Conservation (phyloP, 35 echinoderm and acorn worm species). For the Strongylocentrotus purpuratus region DNA sequence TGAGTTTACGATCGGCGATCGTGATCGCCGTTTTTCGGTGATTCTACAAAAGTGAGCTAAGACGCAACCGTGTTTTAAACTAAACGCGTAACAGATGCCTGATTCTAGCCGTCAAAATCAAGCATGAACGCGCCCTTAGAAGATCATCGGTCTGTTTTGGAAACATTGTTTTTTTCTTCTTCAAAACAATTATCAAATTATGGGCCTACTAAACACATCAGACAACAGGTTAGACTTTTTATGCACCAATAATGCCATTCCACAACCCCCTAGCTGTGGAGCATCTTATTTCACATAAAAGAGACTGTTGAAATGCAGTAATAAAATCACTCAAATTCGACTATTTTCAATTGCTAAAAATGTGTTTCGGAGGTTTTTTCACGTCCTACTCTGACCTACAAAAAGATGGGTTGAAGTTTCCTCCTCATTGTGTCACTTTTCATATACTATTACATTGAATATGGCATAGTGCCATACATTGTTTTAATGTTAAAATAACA, state of each 20-base stretch:
- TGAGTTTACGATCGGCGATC: no score
- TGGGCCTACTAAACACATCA: neutral
- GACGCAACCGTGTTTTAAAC: no score
- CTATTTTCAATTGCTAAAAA: neutral
- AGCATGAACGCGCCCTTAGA: no score
- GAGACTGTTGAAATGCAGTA: neutral
- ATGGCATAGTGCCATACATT: no score
- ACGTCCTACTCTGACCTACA: neutral
- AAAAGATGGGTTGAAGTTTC: neutral
- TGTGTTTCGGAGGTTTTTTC: neutral
- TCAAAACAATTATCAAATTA: neutral
- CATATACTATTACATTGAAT: no score
- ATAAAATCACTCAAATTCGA: neutral
- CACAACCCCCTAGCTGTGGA: neutral
- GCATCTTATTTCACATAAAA: neutral
- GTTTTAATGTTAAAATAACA: no score
- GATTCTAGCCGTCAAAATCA: no score
- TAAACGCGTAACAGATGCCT: no score
- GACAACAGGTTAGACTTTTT: neutral
- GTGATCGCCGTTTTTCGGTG: no score
- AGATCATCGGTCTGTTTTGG: neutral
- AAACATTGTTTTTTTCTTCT: neutral
- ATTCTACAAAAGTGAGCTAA: no score
- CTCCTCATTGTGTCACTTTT: neutral
- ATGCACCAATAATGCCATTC: neutral